Percentiles rank a stretch among this genome's conserved stretches.
Conservation (phyloP, 2,888 invertebrate genomes). For the Strigamia transsilvanica region DNA sequence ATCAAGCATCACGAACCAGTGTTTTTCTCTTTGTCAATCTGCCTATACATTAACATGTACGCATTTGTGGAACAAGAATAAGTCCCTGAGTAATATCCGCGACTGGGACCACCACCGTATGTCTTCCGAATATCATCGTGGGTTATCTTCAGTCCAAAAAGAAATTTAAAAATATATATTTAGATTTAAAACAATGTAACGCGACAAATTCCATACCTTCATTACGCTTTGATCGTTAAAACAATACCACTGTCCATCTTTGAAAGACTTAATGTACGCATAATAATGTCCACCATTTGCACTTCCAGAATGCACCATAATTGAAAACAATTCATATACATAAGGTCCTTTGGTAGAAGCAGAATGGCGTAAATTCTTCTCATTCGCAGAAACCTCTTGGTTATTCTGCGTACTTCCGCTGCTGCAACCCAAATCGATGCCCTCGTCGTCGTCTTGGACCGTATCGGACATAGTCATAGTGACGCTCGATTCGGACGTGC, state of each 20-base stretch:
- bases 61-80: slow-evolving; percentile 86
- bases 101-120: slow-evolving; percentile 76
- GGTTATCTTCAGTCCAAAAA: slow-evolving; percentile 70
- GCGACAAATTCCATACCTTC: slow-evolving; percentile 66
- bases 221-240: slow-evolving; percentile 87
- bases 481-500: slow-evolving; percentile 36
- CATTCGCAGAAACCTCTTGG: slow-evolving; percentile 61
- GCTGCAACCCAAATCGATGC: slow-evolving; percentile 63
- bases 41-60: slow-evolving; percentile 90
- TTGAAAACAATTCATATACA: slow-evolving; percentile 85
- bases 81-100: slow-evolving; percentile 75
- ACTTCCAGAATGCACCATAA: slow-evolving; percentile 91
- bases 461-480: slow-evolving; percentile 51
- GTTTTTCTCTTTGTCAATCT: slow-evolving; percentile 66
- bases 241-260: slow-evolving; percentile 79
- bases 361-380: slow-evolving; percentile 62
- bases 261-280: slow-evolving; percentile 80
- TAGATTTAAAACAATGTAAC: neutral
- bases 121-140: slow-evolving; percentile 82
- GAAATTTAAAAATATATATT: neutral
- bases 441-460: slow-evolving; percentile 73
- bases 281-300: slow-evolving; percentile 92
- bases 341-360: slow-evolving; percentile 71
- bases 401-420: slow-evolving; percentile 62
- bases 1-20: slow-evolving; percentile 58